These are phyloP conservation scores for Cybosia mesomella DNA, from an alignment of 2,888 invertebrate genomes.

Conservation along the genomic window DNA sequence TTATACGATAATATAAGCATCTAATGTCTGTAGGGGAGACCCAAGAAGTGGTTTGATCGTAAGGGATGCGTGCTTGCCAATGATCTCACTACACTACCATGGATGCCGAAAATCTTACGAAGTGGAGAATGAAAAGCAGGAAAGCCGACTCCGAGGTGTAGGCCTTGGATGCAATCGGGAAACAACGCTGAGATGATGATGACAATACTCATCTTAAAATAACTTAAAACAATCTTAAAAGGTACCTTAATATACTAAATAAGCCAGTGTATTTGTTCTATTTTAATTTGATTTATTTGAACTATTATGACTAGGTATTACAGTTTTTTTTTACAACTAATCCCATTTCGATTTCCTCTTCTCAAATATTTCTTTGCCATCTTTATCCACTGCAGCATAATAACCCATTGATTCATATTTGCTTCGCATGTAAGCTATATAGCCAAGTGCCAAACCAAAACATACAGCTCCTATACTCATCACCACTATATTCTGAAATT, in stretches of 20 bases:
- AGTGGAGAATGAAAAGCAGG: too few species aligned
- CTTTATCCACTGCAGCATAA: slow-evolving; percentile 92
- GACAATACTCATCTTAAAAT: too few species aligned
- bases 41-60: too few species aligned
- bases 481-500: slow-evolving; percentile 93
- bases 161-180: too few species aligned
- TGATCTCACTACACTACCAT: too few species aligned
- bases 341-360: slow-evolving; percentile 94
- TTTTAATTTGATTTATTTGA: neutral
- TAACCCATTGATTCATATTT: slow-evolving; percentile 93
- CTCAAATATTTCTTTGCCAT: slow-evolving; percentile 91
- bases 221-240: too few species aligned
- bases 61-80: too few species aligned
- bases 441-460: slow-evolving; percentile 91
- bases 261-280: neutral
- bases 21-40: too few species aligned
- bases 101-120: too few species aligned
- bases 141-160: too few species aligned
- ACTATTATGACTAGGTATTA: slow-evolving; percentile 42
- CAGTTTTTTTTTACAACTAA: slow-evolving; percentile 56
- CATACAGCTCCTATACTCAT: slow-evolving; percentile 94
- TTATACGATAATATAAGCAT: too few species aligned
- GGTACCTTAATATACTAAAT: neutral
- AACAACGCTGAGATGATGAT: too few species aligned
- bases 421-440: slow-evolving; percentile 94